Evolutionary conservation across 2,113 vertebrate genomes (phyloP).

Genomic region (Perccottus glenii): DNA sequence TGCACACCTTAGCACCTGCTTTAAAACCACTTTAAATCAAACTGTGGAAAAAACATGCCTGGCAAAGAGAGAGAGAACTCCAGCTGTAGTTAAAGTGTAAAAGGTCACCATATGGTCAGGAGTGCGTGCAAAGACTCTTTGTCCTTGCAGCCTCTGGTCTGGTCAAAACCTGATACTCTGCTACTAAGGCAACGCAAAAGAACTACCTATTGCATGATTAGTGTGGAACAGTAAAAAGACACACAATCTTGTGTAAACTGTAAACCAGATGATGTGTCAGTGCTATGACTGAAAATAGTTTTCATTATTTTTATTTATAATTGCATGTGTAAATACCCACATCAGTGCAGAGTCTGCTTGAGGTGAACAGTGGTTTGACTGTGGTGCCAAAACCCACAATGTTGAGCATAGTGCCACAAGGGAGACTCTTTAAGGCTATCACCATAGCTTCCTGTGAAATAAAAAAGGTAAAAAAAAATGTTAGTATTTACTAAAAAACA

Average conservation of each 20-base stretch:
- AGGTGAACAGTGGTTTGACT: conserved; percentile 84
- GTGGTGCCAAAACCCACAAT: conserved; percentile 80
- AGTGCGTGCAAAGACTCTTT: conserved; percentile 67
- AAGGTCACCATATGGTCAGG: conserved; percentile 78
- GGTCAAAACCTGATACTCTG: conserved; percentile 77
- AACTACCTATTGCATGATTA: conserved; percentile 65
- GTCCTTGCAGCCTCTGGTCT: conserved; percentile 60
- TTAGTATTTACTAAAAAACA: not conserved
- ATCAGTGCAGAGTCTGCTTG: conserved; percentile 88
- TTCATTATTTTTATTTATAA: not conserved
- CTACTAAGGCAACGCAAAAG: conserved; percentile 76
- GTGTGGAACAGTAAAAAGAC: conserved; percentile 23
- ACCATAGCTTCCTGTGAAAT: conserved; percentile 86
- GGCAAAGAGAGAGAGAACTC: conserved; percentile 33
- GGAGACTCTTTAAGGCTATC: conserved; percentile 92
- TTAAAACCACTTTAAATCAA: conserved; percentile 46
- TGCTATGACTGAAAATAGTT: not conserved
- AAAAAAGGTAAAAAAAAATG: not conserved
- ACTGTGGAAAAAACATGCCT: conserved; percentile 55
- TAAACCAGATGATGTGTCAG: not conserved
- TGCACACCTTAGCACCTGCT: conserved; percentile 54
- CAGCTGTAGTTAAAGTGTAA: conserved; percentile 64
- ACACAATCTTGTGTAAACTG: conserved; percentile 17
- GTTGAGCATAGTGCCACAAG: conserved; percentile 87
- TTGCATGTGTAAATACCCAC: conserved; percentile 72